Evolutionary conservation across 2,113 vertebrate genomes (phyloP).

Genomic region (Pangasianodon hypophthalmus): DNA sequence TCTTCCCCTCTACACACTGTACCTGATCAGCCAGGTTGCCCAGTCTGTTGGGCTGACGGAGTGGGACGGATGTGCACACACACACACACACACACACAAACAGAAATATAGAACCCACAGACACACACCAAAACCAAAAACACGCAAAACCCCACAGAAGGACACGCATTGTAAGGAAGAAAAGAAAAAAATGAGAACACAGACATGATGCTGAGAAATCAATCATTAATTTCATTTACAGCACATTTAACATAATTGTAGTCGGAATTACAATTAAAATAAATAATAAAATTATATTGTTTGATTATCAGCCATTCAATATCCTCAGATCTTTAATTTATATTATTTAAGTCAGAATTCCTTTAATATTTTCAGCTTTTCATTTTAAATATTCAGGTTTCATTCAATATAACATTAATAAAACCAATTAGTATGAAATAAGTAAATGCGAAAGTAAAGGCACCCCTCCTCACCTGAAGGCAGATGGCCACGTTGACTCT

Average conservation of each 20-base stretch:
- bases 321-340: background rate
- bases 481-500: slow-evolving; percentile 94
- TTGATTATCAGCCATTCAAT: background rate
- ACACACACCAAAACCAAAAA: slow-evolving; percentile 47
- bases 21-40: slow-evolving; percentile 97
- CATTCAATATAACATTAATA: background rate
- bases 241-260: background rate
- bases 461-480: slow-evolving; percentile 83
- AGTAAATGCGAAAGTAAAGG: background rate
- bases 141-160: slow-evolving; percentile 20
- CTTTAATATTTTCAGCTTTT: background rate
- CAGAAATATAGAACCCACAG: slow-evolving; percentile 35
- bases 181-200: slow-evolving; percentile 26
- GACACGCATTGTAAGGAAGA: background rate
- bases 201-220: background rate
- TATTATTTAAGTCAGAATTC: background rate
- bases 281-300: background rate
- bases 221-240: background rate
- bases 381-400: background rate
- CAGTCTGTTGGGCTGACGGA: slow-evolving; percentile 96
- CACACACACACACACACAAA: slow-evolving; percentile 47
- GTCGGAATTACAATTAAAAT: background rate
- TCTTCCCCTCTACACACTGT: slow-evolving; percentile 71
- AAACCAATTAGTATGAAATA: background rate
- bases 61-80: slow-evolving; percentile 73